Evolutionary conservation across 1,140 invertebrate species (phyloP).

Genomic region (Drosophila paulistorum): DNA sequence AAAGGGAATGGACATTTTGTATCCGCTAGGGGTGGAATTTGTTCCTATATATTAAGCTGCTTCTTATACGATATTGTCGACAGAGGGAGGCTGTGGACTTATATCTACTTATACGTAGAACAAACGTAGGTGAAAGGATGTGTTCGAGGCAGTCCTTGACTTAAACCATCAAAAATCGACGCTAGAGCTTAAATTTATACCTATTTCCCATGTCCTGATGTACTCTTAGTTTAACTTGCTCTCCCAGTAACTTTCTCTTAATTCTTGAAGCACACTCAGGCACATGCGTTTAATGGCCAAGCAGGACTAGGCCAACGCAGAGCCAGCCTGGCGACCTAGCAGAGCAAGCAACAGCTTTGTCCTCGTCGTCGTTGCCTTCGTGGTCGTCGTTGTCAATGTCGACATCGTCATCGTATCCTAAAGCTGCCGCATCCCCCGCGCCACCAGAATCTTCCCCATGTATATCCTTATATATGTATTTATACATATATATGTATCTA

Average conservation of each 20-base stretch:
- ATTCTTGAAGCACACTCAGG: background rate
- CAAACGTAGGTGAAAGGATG: too few relatives aligned
- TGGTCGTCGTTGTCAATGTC: slow-evolving; percentile 25
- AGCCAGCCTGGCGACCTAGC: slow-evolving; percentile 23
- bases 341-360: slow-evolving; percentile 51
- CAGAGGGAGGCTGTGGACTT: too few relatives aligned
- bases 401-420: slow-evolving; percentile 1
- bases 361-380: slow-evolving; percentile 23
- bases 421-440: background rate
- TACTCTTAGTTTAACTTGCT: slow-evolving; percentile 26
- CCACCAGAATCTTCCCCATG: slow-evolving; percentile 5
- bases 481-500: background rate
- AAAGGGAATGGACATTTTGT: too few relatives aligned
- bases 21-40: too few relatives aligned
- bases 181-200: slow-evolving; percentile 34
- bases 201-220: slow-evolving; percentile 21
- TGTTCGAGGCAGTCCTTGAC: background rate
- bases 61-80: too few relatives aligned
- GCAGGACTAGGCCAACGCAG: slow-evolving; percentile 72
- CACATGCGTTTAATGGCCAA: slow-evolving; percentile 42
- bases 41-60: too few relatives aligned
- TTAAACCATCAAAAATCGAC: background rate
- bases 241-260: background rate
- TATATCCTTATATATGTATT: background rate
- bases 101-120: background rate